These are phyloP conservation scores for Helicolenus hilgendorfi DNA, from an alignment of 2,797 vertebrate genomes.

Conservation along the genomic window DNA sequence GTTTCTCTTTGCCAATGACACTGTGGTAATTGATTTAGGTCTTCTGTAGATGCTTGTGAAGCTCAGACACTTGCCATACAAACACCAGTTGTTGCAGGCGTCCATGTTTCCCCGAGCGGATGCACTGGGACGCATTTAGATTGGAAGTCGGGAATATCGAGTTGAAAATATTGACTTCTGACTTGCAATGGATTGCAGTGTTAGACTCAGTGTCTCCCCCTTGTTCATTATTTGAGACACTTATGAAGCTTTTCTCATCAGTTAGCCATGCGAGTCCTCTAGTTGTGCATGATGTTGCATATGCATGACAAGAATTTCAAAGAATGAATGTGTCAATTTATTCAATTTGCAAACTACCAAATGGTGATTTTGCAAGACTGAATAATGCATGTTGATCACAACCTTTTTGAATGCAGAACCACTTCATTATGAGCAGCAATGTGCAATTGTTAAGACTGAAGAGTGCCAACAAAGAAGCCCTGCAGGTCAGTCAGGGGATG, in stretches of 20 bases:
- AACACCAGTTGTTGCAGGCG: too few relatives aligned
- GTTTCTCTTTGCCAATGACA: too few relatives aligned
- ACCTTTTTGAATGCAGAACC: neutral
- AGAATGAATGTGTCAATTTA: neutral
- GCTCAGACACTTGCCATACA: too few relatives aligned
- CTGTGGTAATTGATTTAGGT: too few relatives aligned
- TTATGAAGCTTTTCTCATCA: neutral
- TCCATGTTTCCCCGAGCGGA: too few relatives aligned
- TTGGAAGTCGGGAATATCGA: too few relatives aligned
- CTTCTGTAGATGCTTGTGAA: too few relatives aligned
- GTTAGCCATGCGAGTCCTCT: neutral
- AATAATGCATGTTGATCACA: constrained; percentile 5
- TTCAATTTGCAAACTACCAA: neutral
- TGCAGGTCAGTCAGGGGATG: neutral
- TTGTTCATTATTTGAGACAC: neutral
- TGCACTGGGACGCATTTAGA: too few relatives aligned
- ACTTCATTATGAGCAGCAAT: neutral
- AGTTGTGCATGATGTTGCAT: constrained; percentile 23
- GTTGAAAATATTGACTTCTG: too few relatives aligned
- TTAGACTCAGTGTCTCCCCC: neutral
- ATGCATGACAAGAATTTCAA: constrained; percentile 5
- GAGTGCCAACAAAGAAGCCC: neutral
- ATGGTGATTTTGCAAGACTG: neutral
- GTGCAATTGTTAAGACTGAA: neutral
- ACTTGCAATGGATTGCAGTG: too few relatives aligned